Base-by-base conservation (phyloP, 2,888 invertebrate genomes). In the Exephanes ischioxanthus region DNA sequence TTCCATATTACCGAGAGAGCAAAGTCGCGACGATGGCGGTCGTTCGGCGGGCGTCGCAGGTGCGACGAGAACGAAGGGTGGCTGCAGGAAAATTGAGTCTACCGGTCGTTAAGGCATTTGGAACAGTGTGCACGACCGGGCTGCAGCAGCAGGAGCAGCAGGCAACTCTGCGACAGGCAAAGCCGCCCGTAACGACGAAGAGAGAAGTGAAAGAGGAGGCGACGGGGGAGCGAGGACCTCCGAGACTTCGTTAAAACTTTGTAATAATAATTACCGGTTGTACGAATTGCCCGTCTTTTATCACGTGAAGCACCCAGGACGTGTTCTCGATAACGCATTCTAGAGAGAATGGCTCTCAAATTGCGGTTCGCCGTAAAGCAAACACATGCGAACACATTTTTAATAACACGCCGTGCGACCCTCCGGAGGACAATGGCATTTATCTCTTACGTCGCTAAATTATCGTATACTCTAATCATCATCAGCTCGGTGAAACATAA, bases 181-280 rank as follows among this genome's bases (percentile, higher is more conserved):
- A 41, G 70, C 66, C 41, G 22, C 16, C 9, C 16, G 30, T 45
- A 71, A 55, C 77, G 45, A 66, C 26, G 70, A 71, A 26, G 88
- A 87, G 88, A 89, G 11, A 53, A 51, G 26, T 6, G 30, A 71
- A 71, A 6, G 26, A 33, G 71, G 70, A 70, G 58, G 66, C 5
- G 37, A 63, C 33, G 63, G 55, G 26, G 22, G 22, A 53, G 41
- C 79, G 30, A 68, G 30, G 61, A 53, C 48, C 67, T 33, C 66
- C 51, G 66, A 71, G 80, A 84, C 84, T 85, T 86, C 85, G 88
- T 89, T 90, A 89, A 81, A 85, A 88, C 85, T 85, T 87, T 84
- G 87, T 87, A 87, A 90, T 89, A 89, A 89, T 86, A 87, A 84
- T 80, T 82, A 84, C 85, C 79, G 77, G 77, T 83, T 61, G 61